Percentiles rank a stretch among this genome's conserved stretches.
Conservation (phyloP, 1,140 invertebrate genomes). For the Mycetomoellerius zeteki region DNA sequence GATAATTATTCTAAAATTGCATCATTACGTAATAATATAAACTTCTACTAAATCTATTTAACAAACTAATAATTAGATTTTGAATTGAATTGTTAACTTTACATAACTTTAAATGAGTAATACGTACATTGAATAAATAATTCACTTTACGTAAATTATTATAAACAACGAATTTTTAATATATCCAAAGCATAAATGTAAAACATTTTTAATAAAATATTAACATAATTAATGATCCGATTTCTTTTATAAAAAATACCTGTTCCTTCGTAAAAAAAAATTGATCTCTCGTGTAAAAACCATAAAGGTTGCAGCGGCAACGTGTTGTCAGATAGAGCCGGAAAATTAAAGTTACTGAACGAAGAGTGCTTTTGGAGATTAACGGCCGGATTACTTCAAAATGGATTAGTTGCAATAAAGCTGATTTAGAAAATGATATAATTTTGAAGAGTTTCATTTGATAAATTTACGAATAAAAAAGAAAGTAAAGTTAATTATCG, state of each 20-base stretch:
- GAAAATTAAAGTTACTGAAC: slow-evolving; percentile 53
- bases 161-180: background rate
- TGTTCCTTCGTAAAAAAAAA: background rate
- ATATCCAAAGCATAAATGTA: background rate
- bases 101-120: background rate
- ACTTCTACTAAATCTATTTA: background rate
- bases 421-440: slow-evolving; percentile 34
- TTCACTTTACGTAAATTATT: background rate
- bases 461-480: background rate
- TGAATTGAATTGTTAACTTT: background rate
- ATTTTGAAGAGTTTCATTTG: slow-evolving; percentile 34
- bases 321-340: slow-evolving; percentile 18
- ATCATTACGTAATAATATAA: background rate
- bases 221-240: background rate
- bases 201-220: slow-evolving; percentile 1
- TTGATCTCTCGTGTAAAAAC: slow-evolving; percentile 9
- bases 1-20: background rate
- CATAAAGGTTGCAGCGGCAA: slow-evolving; percentile 14
- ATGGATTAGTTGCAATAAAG: slow-evolving; percentile 72
- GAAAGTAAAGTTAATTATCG: slow-evolving; percentile 47
- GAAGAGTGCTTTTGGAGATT: slow-evolving; percentile 48
- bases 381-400: slow-evolving; percentile 40
- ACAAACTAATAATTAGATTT: background rate
- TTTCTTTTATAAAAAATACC: background rate
- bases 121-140: background rate